Percentiles rank a stretch among this genome's conserved stretches.
phyloP scores from a whole-genome alignment of 2,888 invertebrate genomes.

The Anthophora plumipes region DNA sequence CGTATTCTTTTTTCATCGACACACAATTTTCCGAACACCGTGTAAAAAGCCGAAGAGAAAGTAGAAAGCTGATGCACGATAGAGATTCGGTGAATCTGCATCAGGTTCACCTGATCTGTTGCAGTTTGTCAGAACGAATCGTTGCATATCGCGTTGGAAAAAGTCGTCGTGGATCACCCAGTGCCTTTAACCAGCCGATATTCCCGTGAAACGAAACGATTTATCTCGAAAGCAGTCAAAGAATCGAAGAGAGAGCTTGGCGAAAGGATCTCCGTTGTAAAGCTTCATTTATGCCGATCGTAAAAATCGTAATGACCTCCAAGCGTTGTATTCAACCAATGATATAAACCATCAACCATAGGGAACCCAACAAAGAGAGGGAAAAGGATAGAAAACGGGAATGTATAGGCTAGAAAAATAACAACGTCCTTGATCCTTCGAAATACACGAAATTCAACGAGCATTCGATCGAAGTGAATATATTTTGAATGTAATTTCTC shows the following conservation, averaged over 20 bases:
- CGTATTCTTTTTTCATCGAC: no score
- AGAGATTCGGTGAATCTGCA: background rate
- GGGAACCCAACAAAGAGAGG: background rate
- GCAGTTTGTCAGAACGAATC: background rate
- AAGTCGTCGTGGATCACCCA: background rate
- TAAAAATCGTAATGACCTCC: constrained; percentile 37
- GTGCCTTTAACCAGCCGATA: background rate
- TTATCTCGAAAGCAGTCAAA: background rate
- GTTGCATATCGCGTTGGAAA: background rate
- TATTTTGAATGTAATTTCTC: no score
- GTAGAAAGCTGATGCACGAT: background rate
- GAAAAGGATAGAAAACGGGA: background rate
- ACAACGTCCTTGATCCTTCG: constrained; percentile 20
- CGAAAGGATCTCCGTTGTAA: background rate
- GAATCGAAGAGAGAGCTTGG: constrained; percentile 10
- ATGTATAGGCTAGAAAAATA: constrained; percentile 7
- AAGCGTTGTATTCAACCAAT: constrained; percentile 25
- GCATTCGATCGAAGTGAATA: background rate
- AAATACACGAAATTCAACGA: constrained; percentile 37
- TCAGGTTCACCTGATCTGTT: background rate
- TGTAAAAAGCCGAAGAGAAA: background rate
- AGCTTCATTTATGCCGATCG: constrained; percentile 35
- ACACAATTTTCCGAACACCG: no score
- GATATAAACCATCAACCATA: constrained; percentile 6
- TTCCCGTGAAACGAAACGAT: background rate